phyloP scores from a whole-genome alignment of 2,888 invertebrate genomes.

The Phaonia tiefii region DNA sequence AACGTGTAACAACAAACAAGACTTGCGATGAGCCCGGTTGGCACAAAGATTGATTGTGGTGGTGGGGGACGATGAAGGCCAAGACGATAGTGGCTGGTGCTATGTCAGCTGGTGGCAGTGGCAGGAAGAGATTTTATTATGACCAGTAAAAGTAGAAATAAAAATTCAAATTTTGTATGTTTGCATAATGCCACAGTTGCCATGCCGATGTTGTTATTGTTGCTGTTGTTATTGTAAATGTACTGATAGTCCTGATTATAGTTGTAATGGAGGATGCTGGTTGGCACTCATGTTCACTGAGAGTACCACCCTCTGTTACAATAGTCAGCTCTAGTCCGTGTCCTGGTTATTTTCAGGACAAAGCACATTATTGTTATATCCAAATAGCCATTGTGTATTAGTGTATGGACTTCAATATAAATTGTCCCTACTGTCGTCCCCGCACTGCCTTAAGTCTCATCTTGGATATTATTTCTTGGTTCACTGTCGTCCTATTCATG shows the following conservation, averaged over 20 bases:
- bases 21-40: neutral
- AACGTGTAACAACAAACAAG: neutral
- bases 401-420: too few relatives aligned
- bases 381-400: slow-evolving; percentile 22
- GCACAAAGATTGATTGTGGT: neutral
- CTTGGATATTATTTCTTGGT: neutral
- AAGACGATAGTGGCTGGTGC: neutral
- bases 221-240: slow-evolving; percentile 3
- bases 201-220: neutral
- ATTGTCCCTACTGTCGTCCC: too few relatives aligned
- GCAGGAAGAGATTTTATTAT: slow-evolving; percentile 50
- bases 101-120: slow-evolving; percentile 4
- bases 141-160: slow-evolving; percentile 55
- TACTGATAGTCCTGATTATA: slow-evolving; percentile 2
- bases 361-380: neutral
- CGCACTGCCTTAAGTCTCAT: neutral
- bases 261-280: slow-evolving; percentile 33
- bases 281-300: neutral
- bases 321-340: slow-evolving; percentile 14
- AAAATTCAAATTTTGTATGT: slow-evolving; percentile 62
- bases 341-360: slow-evolving; percentile 36
- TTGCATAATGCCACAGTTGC: slow-evolving; percentile 57
- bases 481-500: slow-evolving; percentile 10
- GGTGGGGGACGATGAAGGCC: neutral
- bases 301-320: neutral